These are phyloP conservation scores for Arctopsyche grandis DNA, from an alignment of 1,140 invertebrate genomes.

Conservation along the genomic window DNA sequence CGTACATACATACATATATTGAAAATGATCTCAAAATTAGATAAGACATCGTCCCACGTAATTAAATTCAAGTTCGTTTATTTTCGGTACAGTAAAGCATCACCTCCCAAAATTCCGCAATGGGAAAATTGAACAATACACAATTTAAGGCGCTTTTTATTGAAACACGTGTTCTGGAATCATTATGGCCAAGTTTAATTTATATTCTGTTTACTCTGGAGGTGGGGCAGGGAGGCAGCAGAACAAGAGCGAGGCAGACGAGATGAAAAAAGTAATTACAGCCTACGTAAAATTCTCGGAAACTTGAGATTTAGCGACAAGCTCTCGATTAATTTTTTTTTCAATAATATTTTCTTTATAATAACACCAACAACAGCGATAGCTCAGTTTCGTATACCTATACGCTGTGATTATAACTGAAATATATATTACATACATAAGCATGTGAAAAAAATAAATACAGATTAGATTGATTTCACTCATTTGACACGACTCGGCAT, in stretches of 20 bases:
- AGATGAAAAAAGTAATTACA: background rate
- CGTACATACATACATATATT: too few species aligned
- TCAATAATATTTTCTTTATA: slow-evolving; percentile 9
- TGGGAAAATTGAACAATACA: too few species aligned
- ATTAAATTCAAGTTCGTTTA: too few species aligned
- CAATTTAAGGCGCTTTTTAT: background rate
- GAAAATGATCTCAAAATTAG: too few species aligned
- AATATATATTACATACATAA: too few species aligned
- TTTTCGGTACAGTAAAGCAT: too few species aligned
- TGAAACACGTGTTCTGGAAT: background rate
- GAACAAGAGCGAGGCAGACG: background rate
- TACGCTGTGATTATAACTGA: too few species aligned
- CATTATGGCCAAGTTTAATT: slow-evolving; percentile 12
- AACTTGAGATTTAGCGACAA: background rate
- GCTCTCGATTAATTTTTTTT: background rate
- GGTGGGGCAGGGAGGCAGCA: background rate
- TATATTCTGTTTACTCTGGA: slow-evolving; percentile 4
- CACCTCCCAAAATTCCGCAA: too few species aligned
- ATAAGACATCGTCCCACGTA: too few species aligned
- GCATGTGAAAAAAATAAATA: too few species aligned
- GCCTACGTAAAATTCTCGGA: background rate
- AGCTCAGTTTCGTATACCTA: background rate
- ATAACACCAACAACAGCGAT: background rate
- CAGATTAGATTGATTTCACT: too few species aligned
- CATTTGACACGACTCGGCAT: too few species aligned